Evolutionary conservation across 2,113 vertebrate genomes (phyloP), one percentile per base, ranked within the genome.

Genomic region (Planiliza haematocheilus): DNA sequence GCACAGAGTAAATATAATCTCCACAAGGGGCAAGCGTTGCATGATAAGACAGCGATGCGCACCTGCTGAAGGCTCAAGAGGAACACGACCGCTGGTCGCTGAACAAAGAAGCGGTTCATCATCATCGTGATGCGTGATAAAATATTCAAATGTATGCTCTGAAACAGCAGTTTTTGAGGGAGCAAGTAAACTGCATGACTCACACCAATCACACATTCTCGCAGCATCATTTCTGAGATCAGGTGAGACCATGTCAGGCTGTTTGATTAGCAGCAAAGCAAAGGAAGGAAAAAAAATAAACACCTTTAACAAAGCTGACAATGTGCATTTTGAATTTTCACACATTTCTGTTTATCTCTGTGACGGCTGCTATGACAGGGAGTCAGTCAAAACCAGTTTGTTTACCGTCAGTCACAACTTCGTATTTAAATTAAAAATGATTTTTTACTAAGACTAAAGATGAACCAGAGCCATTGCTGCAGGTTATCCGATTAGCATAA

Each of bases 1-100:
- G 87, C 89, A 86, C 64, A 81, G 72, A 89, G 85, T 82, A 88
- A 82, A 86, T 86, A 85, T 91, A 92, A 93, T 90, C 88, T 90
- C 63, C 46, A 57, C 49, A 62, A 78, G 70, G 78, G 57, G 72
- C 50, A 8, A 57, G 70, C 30, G 13, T 62, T 82, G 61, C 66
- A 75, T 57, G 77, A 86, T 72, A 60, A 78, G 73, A 62, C 50
- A 43, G 55, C 21, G 24, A 60, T 76, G 13, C 63, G 63, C 86
- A 83, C 76, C 74, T 82, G 65, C 69, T 73, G 51, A 42, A 46
- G 73, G 45, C 45, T 70, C 41, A 49, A 62, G 59, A 56, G 55
- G 38, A 52, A 46, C 34, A 55, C 21, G 58, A 30, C 52, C 16
- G 1, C 39, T 69, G 72, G 55, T 30, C 51, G 24, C 46, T 55